These are phyloP conservation scores for Harpalus rubripes DNA, from an alignment of 2,888 invertebrate genomes.

Conservation along the genomic window DNA sequence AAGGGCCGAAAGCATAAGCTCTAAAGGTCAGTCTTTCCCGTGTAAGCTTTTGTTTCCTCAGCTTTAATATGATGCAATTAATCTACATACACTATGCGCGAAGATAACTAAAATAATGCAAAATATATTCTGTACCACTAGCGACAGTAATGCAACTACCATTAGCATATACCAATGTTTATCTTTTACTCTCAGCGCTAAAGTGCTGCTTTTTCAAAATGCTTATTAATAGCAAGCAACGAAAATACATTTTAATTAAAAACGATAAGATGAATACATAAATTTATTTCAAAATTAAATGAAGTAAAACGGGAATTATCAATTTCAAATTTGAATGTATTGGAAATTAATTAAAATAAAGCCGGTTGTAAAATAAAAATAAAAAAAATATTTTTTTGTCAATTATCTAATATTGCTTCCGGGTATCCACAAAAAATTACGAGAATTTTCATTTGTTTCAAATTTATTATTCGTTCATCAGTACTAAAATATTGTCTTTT, in stretches of 20 bases:
- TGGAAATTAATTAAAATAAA: too few relatives aligned
- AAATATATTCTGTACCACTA: neutral
- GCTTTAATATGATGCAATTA: constrained; percentile 37
- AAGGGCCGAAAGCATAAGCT: constrained; percentile 6
- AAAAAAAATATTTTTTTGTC: too few relatives aligned
- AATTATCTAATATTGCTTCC: too few relatives aligned
- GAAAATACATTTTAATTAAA: neutral
- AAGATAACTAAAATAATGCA: constrained; percentile 32
- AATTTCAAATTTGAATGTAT: too few relatives aligned
- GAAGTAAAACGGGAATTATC: too few relatives aligned
- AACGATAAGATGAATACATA: neutral
- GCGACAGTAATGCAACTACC: neutral
- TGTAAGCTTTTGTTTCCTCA: constrained; percentile 33
- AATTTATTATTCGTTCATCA: too few relatives aligned
- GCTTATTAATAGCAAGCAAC: constrained; percentile 3
- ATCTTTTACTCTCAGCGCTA: neutral
- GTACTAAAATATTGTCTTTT: too few relatives aligned
- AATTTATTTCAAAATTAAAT: neutral
- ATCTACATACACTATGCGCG: constrained; percentile 27
- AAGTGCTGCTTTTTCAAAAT: neutral
- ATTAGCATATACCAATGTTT: neutral
- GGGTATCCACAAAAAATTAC: too few relatives aligned
- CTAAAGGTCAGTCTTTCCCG: constrained; percentile 22
- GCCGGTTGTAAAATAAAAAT: too few relatives aligned
- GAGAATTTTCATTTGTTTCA: too few relatives aligned